Base-by-base conservation (phyloP, 2,113 vertebrate species). In the Urocynchramus pylzowi region DNA sequence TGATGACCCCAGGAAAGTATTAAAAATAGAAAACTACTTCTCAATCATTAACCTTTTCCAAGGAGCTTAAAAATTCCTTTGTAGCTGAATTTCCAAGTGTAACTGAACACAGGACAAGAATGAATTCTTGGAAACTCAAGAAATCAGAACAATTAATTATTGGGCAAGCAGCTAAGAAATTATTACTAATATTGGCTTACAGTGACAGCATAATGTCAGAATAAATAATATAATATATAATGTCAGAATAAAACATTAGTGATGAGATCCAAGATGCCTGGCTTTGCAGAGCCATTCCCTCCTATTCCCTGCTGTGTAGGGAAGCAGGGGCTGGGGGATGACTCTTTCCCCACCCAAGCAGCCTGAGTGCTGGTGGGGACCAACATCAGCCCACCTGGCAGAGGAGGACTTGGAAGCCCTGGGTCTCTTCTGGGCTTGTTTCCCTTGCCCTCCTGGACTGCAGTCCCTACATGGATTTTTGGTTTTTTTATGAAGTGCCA, bases 261-360 rank as follows among this genome's bases (percentile, higher is more conserved):
- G 9, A 19, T 63, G 39, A 75, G 18, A 50, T 35, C 47, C 52
- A 65, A 31, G 15, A 63, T 15, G 7, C 21, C 30, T 89, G 73
- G 41, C 20, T 87, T 81, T 47, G 45, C 57, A 53, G 35, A 52
- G 24, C 7, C 16, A 41, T 61, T 53, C 9, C 9, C 31, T 39
- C 1, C 24, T 7, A 0, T 61, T 57, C 27, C 30, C 19, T 1
- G 6, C 52, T n/a, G 31, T 2, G 0, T 4, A 3, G 9, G 10
- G n/a, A 22, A 82, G 27, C 24, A 49, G n/a, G 9, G 35, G 2
- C n/a, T 26, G 39, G 27, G 44, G 17, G 50, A 35, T 26, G 45
- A 27, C 23, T 11, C 4, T 60, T 27, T 17, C 13, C 19, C 39
- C 31, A 24, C 15, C 6, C 28, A 31, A 12, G 15, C 30, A 70